These are phyloP conservation scores for Dicroscelio sp. DNA, from an alignment of 2,888 invertebrate species.

Conservation along the genomic window DNA sequence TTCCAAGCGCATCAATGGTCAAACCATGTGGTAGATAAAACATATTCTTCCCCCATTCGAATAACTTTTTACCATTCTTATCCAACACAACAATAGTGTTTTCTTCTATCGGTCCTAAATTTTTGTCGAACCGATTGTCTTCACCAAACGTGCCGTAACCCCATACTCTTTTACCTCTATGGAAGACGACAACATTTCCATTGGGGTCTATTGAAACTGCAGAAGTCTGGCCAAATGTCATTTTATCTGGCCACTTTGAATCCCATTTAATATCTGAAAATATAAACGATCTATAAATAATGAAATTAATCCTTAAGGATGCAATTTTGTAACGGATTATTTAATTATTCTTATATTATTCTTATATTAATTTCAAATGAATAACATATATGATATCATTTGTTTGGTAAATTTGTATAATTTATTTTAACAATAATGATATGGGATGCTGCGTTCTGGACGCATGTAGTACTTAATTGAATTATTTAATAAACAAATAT, in stretches of 20 bases:
- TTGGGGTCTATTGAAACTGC: conserved; percentile 95
- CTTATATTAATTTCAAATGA: too few relatives aligned
- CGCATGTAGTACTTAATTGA: too few relatives aligned
- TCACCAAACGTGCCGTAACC: conserved; percentile 92
- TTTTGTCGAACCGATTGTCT: conserved; percentile 92
- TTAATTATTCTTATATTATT: too few relatives aligned
- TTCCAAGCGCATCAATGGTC: conserved; percentile 95
- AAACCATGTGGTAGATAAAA: conserved; percentile 97
- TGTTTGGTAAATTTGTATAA: too few relatives aligned
- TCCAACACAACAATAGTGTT: conserved; percentile 94
- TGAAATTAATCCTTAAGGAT: neutral
- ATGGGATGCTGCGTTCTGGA: too few relatives aligned
- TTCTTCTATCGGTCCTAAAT: conserved; percentile 93
- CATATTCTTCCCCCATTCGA: conserved; percentile 94
- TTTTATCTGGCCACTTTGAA: conserved; percentile 84
- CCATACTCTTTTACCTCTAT: conserved; percentile 95
- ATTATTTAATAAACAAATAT: too few relatives aligned
- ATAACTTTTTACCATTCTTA: conserved; percentile 92
- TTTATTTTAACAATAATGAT: too few relatives aligned
- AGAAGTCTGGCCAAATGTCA: conserved; percentile 95
- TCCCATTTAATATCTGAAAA: conserved; percentile 89
- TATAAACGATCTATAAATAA: too few relatives aligned
- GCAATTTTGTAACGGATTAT: too few relatives aligned
- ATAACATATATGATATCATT: too few relatives aligned
- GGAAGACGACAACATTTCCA: conserved; percentile 96